Evolutionary conservation across 2,888 invertebrate species (phyloP).

Genomic region (Anoncus sp.): DNA sequence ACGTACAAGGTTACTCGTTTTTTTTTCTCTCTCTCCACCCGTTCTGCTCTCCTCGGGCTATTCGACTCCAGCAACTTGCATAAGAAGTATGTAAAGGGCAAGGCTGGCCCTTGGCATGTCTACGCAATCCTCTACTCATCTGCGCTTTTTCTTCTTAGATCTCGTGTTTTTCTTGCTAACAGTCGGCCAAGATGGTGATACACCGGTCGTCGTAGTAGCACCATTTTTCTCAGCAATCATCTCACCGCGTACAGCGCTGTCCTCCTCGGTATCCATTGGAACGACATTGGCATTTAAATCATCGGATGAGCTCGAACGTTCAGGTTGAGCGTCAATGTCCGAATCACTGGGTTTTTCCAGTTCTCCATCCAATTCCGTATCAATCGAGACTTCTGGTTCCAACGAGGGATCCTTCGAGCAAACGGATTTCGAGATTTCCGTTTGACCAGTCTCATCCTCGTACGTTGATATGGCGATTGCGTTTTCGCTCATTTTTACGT

Average conservation of each 20-base stretch:
- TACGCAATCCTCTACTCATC: conserved; percentile 83
- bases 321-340: conserved; percentile 70
- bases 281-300: conserved; percentile 75
- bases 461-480: conserved; percentile 55
- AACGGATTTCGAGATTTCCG: not conserved
- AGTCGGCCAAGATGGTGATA: conserved; percentile 61
- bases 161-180: conserved; percentile 76
- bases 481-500: conserved; percentile 47
- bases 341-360: conserved; percentile 74
- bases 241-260: conserved; percentile 64
- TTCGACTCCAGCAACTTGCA: conserved; percentile 81
- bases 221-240: conserved; percentile 60
- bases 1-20: conserved; percentile 19
- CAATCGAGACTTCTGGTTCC: conserved; percentile 21
- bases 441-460: conserved; percentile 75
- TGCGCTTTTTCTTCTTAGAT: conserved; percentile 81
- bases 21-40: not conserved
- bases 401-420: conserved; percentile 66
- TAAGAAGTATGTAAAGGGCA: conserved; percentile 81
- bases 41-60: conserved; percentile 68
- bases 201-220: conserved; percentile 51
- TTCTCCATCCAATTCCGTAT: conserved; percentile 54
- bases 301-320: conserved; percentile 76
- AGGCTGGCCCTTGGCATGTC: conserved; percentile 82
- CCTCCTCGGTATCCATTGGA: conserved; percentile 72